Conservation (phyloP, 2,113 vertebrate species). For the Corynorhinus townsendii region DNA sequence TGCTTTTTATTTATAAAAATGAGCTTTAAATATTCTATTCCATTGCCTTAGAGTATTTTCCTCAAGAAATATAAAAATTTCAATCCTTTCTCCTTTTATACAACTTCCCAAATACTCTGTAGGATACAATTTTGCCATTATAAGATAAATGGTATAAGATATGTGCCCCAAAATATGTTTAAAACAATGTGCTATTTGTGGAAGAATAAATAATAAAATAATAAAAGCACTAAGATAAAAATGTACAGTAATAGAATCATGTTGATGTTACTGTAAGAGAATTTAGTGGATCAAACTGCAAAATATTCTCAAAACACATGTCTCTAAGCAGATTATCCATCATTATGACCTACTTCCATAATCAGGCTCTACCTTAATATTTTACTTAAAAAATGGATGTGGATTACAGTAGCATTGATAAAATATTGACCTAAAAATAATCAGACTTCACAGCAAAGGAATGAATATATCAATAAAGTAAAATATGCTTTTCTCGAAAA, state of each 20-base stretch:
- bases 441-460: background rate
- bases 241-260: background rate
- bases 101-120: background rate
- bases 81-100: background rate
- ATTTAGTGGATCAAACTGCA: background rate
- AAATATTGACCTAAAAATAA: slow-evolving; percentile 41
- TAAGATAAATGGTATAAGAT: background rate
- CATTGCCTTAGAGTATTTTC: background rate
- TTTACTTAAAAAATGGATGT: slow-evolving; percentile 6
- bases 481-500: slow-evolving; percentile 34
- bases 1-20: background rate
- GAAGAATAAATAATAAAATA: slow-evolving; percentile 15
- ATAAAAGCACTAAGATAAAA: slow-evolving; percentile 11
- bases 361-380: slow-evolving; percentile 19
- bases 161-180: background rate
- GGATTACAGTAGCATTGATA: background rate
- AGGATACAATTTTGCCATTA: background rate
- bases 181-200: background rate
- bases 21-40: background rate
- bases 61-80: background rate
- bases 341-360: slow-evolving; percentile 21
- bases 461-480: slow-evolving; percentile 23
- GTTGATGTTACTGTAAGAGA: background rate
- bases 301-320: background rate
- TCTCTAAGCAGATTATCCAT: slow-evolving; percentile 50